These are phyloP conservation scores for Phenganax subtilis DNA, from an alignment of 92 coral and sea anemone genomes.

Conservation along the genomic window DNA sequence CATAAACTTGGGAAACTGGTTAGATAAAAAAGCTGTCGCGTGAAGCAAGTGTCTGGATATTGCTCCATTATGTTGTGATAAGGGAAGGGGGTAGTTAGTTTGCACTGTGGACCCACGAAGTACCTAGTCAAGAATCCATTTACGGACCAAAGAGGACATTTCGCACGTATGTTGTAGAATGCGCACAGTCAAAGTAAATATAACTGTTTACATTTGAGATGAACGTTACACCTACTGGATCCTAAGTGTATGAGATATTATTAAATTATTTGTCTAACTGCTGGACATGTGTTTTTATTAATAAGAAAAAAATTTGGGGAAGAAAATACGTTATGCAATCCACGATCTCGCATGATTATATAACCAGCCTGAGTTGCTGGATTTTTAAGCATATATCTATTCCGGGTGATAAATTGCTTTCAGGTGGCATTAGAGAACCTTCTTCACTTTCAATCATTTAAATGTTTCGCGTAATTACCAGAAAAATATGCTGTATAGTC, in stretches of 20 bases:
- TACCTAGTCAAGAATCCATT: background rate
- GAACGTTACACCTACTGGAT: background rate
- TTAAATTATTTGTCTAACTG: background rate
- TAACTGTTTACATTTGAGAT: slow-evolving; percentile 21
- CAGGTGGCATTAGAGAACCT: background rate
- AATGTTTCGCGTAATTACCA: background rate
- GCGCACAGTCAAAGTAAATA: slow-evolving; percentile 30
- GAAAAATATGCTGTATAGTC: background rate
- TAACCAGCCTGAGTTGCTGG: background rate
- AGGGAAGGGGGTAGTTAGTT: background rate
- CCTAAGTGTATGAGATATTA: background rate
- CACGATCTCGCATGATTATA: background rate
- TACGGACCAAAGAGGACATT: background rate
- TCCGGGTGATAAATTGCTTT: slow-evolving; percentile 14
- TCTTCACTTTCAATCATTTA: background rate
- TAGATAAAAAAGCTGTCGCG: no score
- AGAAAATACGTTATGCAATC: background rate
- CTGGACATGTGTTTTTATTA: background rate
- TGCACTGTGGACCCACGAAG: slow-evolving; percentile 13
- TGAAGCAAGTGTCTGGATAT: no score
- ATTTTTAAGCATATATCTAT: background rate
- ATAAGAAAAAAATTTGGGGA: background rate
- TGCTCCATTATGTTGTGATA: no score
- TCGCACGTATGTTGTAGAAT: background rate
- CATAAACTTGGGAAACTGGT: no score